Evolutionary conservation across 2,888 invertebrate species (phyloP).

Genomic region (Leptodirus hochenwartii): DNA sequence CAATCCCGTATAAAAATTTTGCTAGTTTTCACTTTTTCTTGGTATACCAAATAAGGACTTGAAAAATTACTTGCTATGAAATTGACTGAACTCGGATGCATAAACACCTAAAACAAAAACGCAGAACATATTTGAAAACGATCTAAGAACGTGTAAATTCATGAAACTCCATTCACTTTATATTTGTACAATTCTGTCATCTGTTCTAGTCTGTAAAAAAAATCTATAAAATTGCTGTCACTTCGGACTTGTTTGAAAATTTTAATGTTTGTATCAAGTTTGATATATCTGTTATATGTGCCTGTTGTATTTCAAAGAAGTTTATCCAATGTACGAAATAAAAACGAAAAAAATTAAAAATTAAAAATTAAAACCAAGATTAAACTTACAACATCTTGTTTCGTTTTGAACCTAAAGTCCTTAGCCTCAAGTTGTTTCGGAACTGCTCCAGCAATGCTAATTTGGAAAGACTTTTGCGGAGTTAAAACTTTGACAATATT

Average conservation of each 20-base stretch:
- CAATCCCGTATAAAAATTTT: slow-evolving; percentile 63
- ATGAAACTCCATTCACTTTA: neutral
- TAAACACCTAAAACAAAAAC: slow-evolving; percentile 23
- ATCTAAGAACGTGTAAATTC: neutral
- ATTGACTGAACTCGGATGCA: slow-evolving; percentile 67
- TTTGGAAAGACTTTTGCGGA: slow-evolving; percentile 58
- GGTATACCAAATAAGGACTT: slow-evolving; percentile 63
- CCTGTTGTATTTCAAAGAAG: neutral
- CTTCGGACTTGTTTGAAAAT: no score
- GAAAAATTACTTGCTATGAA: slow-evolving; percentile 42
- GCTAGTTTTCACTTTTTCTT: slow-evolving; percentile 68
- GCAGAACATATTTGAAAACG: slow-evolving; percentile 8
- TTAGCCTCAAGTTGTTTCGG: slow-evolving; percentile 50
- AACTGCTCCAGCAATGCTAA: slow-evolving; percentile 55
- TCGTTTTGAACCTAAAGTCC: slow-evolving; percentile 57
- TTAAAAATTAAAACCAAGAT: slow-evolving; percentile 2
- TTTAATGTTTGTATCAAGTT: no score
- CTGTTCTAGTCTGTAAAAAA: no score
- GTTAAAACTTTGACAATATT: slow-evolving; percentile 73
- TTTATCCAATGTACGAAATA: slow-evolving; percentile 3
- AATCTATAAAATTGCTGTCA: no score
- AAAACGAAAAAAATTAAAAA: slow-evolving; percentile 1
- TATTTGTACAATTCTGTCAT: no score
- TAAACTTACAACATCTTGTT: slow-evolving; percentile 52
- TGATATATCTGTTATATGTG: no score